Evolutionary conservation across 2,113 vertebrate species (phyloP), one percentile per base, ranked within the genome.

Genomic region (Boleophthalmus pectinirostris): DNA sequence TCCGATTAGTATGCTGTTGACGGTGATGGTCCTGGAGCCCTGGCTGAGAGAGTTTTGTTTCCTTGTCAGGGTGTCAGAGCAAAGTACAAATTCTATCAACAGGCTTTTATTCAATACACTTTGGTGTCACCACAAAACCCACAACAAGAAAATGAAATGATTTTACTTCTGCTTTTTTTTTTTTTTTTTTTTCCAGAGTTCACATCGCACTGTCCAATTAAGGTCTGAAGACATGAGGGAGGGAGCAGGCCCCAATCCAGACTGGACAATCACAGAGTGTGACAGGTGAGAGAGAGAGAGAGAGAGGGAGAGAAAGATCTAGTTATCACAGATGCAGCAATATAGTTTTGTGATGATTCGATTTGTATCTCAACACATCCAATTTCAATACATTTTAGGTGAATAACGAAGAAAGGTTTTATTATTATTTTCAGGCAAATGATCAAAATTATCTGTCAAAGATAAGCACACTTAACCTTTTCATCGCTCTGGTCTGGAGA

Each of bases 11-110:
- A 68, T 75, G 68, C 77, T 29, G 10, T 7, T 14, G 73, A 23
- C 70, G 57, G 1, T 6, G 14, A 38, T 66, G 72, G 51, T 71
- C 56, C 57, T 25, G 8, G 23, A 73, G 70, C 24, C 61, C 68
- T 75, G 54, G 76, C 72, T 47, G 45, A 76, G 58, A 56, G 21
- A 24, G 1, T 78, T 43, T 35, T 13, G 63, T 74, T 77, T 63
- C 84, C 81, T 81, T 86, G 80, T 77, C 75, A 69, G 53, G 76
- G 78, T 79, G 83, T 81, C 83, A 74, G 71, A 85, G 69, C 70
- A 81, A 89, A 86, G 80, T 70, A 81, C 73, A 83, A 83, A 89
- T 87, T 89, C 76, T 81, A 81, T 89, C 87, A 90, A 64, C 81
- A 38, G 45, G 82, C 76, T 68, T 78, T 87, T 83, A 86, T 87